A percentile compares a stretch with the other conserved stretches of the same genome.
phyloP scores from a whole-genome alignment of 1,140 invertebrate species.

The Pseudomyrmex dendroicus region DNA sequence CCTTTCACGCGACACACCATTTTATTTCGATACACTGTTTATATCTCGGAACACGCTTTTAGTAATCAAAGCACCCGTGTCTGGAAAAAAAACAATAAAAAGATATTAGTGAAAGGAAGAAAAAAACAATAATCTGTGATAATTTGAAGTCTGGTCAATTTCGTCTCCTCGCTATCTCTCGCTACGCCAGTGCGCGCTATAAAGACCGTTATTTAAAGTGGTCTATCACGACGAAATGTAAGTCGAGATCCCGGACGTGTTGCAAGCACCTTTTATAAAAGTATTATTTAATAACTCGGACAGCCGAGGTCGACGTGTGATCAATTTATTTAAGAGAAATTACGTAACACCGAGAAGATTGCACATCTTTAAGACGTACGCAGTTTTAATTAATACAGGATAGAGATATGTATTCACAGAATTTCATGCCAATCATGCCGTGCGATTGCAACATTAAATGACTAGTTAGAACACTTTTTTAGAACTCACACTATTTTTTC shows the following conservation, averaged over 20 bases:
- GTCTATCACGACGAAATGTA: conserved; percentile 41
- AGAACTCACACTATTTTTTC: not conserved
- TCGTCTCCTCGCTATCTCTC: not conserved
- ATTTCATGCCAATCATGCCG: not conserved
- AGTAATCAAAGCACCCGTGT: not conserved
- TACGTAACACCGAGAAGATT: conserved; percentile 2
- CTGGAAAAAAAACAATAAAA: too few relatives aligned
- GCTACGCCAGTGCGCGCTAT: not conserved
- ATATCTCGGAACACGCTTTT: too few relatives aligned
- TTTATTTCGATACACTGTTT: too few relatives aligned
- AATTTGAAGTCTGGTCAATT: not conserved
- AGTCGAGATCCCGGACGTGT: conserved; percentile 42
- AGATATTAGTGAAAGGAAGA: too few relatives aligned
- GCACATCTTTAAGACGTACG: not conserved
- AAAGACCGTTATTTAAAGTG: conserved; percentile 34
- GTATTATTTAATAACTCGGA: conserved; percentile 10
- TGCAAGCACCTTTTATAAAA: not conserved
- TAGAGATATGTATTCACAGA: not conserved
- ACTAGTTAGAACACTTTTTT: not conserved
- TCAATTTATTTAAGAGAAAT: conserved; percentile 33
- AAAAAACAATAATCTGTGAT: not conserved
- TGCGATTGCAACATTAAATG: not conserved
- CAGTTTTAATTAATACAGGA: conserved; percentile 12
- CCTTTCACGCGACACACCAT: not conserved
- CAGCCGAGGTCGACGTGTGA: conserved; percentile 34